Conservation (phyloP, 2,113 vertebrate species). For the Emydura subglobosa region DNA sequence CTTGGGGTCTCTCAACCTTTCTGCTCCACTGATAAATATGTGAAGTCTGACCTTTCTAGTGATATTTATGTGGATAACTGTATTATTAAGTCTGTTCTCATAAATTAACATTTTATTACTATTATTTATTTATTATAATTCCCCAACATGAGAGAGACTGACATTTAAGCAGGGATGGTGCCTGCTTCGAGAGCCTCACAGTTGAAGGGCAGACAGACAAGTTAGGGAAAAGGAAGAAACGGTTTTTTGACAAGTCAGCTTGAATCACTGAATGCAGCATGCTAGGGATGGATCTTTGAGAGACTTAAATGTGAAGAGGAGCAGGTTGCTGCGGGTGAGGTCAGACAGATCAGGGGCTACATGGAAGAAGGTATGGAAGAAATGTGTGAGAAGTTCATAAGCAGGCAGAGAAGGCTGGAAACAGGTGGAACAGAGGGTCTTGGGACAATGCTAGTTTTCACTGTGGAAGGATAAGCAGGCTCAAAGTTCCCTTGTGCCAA, state of each 20-base stretch:
- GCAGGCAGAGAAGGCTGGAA: neutral
- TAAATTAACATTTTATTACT: neutral
- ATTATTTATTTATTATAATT: neutral
- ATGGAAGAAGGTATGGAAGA: neutral
- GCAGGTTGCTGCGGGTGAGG: neutral
- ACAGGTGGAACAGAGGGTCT: neutral
- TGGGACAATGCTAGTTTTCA: neutral
- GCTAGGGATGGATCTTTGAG: neutral
- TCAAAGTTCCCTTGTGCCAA: no score
- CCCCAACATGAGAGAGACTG: neutral
- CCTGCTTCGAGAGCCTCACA: neutral
- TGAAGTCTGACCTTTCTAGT: neutral
- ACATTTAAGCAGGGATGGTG: neutral
- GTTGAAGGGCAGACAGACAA: neutral
- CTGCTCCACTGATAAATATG: neutral
- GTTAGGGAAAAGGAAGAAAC: neutral
- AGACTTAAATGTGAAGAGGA: neutral
- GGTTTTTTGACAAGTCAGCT: neutral
- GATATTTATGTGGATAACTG: neutral
- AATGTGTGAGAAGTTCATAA: neutral
- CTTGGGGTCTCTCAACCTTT: neutral
- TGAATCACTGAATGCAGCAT: neutral
- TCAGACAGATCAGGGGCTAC: neutral
- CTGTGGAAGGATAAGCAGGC: no score
- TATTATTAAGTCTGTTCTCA: neutral